phyloP scores from a whole-genome alignment of 2,888 invertebrate species.

The Xylota sylvarum region DNA sequence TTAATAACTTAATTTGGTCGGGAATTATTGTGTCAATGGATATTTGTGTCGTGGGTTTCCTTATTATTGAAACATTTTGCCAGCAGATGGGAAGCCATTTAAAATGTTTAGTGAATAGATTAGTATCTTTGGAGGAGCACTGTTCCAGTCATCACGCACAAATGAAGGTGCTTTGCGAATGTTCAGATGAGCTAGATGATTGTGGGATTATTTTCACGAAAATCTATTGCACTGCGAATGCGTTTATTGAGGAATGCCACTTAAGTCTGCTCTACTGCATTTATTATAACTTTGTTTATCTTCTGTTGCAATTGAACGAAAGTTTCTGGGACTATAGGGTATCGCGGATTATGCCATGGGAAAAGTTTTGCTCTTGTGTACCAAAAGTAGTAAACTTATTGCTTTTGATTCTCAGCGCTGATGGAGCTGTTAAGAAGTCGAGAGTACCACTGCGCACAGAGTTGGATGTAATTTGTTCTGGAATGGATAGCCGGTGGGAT shows the following conservation, averaged over 20 bases:
- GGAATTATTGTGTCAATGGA: constrained; percentile 80
- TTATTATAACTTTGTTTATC: constrained; percentile 80
- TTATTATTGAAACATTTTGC: constrained; percentile 79
- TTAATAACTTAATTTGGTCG: constrained; percentile 80
- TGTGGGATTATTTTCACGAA: constrained; percentile 79
- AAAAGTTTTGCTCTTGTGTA: constrained; percentile 76
- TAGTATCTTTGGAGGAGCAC: constrained; percentile 43
- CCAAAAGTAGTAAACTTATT: constrained; percentile 80
- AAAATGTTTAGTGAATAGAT: constrained; percentile 60
- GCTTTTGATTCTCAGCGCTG: constrained; percentile 80
- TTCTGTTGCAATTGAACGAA: constrained; percentile 80
- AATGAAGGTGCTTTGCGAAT: constrained; percentile 80
- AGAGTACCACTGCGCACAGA: constrained; percentile 78
- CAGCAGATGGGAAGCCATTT: constrained; percentile 79
- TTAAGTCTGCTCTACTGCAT: constrained; percentile 81
- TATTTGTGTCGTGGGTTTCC: constrained; percentile 80
- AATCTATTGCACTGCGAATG: constrained; percentile 78
- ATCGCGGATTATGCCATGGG: constrained; percentile 65
- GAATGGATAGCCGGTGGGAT: constrained; percentile 81
- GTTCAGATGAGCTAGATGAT: constrained; percentile 80
- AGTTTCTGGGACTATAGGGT: constrained; percentile 78
- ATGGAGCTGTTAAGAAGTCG: constrained; percentile 79
- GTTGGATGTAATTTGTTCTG: constrained; percentile 80
- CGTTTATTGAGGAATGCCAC: constrained; percentile 79
- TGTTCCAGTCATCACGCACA: constrained; percentile 78